Conservation (phyloP, 2,113 vertebrate genomes). For the Pipra filicauda region DNA sequence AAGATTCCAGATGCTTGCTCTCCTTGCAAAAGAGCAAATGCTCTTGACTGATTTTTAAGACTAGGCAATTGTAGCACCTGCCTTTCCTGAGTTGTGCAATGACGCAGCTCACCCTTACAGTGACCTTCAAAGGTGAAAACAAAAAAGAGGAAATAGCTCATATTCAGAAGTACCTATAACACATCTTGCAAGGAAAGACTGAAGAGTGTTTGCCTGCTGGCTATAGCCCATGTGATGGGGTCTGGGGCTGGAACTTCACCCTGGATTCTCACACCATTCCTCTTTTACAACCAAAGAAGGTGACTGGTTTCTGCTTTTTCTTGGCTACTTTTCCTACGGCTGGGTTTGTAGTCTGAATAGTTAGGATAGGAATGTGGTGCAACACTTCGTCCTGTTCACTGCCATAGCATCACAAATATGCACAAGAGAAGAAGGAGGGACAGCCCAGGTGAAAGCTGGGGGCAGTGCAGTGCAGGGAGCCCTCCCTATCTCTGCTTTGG, state of each 20-base stretch:
- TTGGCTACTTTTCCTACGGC: constrained; percentile 41
- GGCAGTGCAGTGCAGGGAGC: background rate
- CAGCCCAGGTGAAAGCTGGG: background rate
- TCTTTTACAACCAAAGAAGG: constrained; percentile 59
- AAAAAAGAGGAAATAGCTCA: constrained; percentile 33
- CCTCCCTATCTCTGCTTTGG: fast-evolving
- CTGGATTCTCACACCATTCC: constrained; percentile 60
- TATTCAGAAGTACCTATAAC: constrained; percentile 13
- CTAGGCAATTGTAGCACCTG: constrained; percentile 30
- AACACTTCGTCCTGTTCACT: background rate
- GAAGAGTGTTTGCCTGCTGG: background rate
- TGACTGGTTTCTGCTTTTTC: constrained; percentile 61
- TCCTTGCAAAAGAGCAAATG: background rate
- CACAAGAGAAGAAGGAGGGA: background rate
- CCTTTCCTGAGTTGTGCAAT: background rate
- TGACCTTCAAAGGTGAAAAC: background rate
- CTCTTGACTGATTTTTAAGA: background rate
- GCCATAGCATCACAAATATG: background rate
- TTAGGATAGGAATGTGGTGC: background rate
- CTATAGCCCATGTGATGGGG: background rate
- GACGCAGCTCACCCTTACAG: constrained; percentile 8
- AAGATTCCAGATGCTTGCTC: background rate
- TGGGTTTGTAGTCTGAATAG: background rate
- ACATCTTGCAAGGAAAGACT: background rate
- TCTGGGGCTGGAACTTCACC: background rate